Percentiles rank a stretch among this genome's conserved stretches.
These are phyloP conservation scores for Anguilla rostrata DNA, from an alignment of 2,113 vertebrate species.

Conservation along the genomic window DNA sequence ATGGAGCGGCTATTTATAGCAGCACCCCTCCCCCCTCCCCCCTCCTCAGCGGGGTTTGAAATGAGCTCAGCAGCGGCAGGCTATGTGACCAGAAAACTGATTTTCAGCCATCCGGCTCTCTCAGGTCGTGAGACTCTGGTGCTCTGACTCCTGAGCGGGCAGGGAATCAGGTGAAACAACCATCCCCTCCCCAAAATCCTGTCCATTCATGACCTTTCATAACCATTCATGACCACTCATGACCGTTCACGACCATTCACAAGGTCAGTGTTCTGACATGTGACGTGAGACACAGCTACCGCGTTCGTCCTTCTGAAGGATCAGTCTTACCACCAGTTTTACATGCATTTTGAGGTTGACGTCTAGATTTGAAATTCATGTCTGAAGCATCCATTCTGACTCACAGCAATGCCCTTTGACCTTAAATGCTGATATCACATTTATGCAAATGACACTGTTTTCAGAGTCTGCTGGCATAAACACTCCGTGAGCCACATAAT, in stretches of 20 bases:
- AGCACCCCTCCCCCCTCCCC: conserved; percentile 30
- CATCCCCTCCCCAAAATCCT: background rate
- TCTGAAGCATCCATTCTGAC: background rate
- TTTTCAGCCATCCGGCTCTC: conserved; percentile 21
- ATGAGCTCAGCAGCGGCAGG: conserved; percentile 49
- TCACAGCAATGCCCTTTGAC: background rate
- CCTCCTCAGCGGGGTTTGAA: conserved; percentile 45
- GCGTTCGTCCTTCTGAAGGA: background rate
- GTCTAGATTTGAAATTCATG: background rate
- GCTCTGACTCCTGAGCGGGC: background rate
- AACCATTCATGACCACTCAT: no score
- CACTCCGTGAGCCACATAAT: no score
- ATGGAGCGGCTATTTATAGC: conserved; percentile 60
- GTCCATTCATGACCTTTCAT: no score
- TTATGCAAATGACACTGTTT: background rate
- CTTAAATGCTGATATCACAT: background rate
- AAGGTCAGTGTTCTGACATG: background rate
- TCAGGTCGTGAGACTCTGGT: background rate
- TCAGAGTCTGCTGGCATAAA: no score
- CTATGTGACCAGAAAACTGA: conserved; percentile 35
- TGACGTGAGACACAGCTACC: background rate
- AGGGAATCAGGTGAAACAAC: background rate
- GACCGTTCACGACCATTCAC: background rate
- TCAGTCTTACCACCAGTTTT: no score
- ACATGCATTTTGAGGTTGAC: background rate